A percentile compares a stretch with the other conserved stretches of the same genome.
Conservation (phyloP, 2,888 invertebrate genomes). For the Graphium colonna region DNA sequence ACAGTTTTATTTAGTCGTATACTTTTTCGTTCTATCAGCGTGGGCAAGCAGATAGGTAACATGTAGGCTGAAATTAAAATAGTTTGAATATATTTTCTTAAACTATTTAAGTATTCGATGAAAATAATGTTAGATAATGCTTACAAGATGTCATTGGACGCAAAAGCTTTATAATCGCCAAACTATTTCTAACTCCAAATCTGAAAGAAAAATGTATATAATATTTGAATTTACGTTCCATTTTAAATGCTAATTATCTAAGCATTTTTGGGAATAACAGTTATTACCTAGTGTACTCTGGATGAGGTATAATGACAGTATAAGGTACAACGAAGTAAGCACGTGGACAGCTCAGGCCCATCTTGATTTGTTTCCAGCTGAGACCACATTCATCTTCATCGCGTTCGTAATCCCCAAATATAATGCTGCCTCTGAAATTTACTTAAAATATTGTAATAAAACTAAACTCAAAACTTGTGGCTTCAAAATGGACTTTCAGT, state of each 20-base stretch:
- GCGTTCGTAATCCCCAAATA: slow-evolving; percentile 66
- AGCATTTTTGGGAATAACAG: slow-evolving; percentile 1
- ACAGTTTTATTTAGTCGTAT: slow-evolving; percentile 47
- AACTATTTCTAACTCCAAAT: slow-evolving; percentile 63
- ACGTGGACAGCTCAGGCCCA: slow-evolving; percentile 47
- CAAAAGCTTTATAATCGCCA: slow-evolving; percentile 60
- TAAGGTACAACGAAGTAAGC: slow-evolving; percentile 61
- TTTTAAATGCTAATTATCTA: not conserved
- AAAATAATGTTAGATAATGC: slow-evolving; percentile 17
- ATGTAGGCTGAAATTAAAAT: slow-evolving; percentile 52
- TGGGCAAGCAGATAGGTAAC: slow-evolving; percentile 61
- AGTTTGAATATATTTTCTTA: not conserved
- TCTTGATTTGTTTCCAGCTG: slow-evolving; percentile 43
- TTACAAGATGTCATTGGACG: slow-evolving; percentile 63
- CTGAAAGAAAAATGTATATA: slow-evolving; percentile 35
- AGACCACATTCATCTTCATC: slow-evolving; percentile 61
- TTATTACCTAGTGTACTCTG: slow-evolving; percentile 58
- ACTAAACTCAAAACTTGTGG: too few relatives aligned
- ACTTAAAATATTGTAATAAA: too few relatives aligned
- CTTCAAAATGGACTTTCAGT: too few relatives aligned
- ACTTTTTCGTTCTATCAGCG: slow-evolving; percentile 45
- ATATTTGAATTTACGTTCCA: not conserved
- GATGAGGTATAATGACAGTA: slow-evolving; percentile 55
- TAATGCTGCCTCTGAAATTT: slow-evolving; percentile 50
- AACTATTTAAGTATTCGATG: too few relatives aligned